A percentile compares a stretch with the other conserved stretches of the same genome.
These are phyloP conservation scores for Lota lota DNA, from an alignment of 2,113 vertebrate genomes.

Conservation along the genomic window DNA sequence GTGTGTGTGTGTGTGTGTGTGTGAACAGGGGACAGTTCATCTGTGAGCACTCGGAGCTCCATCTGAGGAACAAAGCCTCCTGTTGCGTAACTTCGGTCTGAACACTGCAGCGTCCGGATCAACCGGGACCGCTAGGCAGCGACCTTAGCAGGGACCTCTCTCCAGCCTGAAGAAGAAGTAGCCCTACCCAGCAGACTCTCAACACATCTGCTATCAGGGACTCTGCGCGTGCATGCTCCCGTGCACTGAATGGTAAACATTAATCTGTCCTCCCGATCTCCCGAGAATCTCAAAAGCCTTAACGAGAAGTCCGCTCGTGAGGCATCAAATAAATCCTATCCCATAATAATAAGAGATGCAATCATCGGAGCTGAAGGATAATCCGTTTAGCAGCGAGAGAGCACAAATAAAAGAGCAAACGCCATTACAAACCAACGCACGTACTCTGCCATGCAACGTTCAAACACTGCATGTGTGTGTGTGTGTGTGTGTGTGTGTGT, in stretches of 20 bases:
- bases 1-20: no score
- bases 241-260: no score
- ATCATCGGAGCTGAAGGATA: conserved; percentile 31
- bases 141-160: no score
- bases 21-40: no score
- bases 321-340: conserved; percentile 32
- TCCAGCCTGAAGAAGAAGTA: no score
- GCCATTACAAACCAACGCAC: conserved; percentile 35
- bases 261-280: neutral
- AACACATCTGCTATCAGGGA: no score
- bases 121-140: no score
- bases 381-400: conserved; percentile 19
- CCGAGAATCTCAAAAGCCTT: neutral
- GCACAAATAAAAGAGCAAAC: conserved; percentile 16
- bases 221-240: no score
- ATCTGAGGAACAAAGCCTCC: neutral
- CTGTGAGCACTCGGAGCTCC: neutral
- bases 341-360: neutral
- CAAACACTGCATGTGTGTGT: neutral
- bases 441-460: conserved; percentile 3
- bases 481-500: no score
- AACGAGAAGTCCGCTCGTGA: conserved; percentile 9
- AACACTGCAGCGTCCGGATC: no score
- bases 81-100: conserved; percentile 22
- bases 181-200: no score